Percentiles rank a stretch among this genome's conserved stretches.
These are phyloP conservation scores for Morinoia aosen DNA, from an alignment of 2,888 invertebrate species.

Conservation along the genomic window DNA sequence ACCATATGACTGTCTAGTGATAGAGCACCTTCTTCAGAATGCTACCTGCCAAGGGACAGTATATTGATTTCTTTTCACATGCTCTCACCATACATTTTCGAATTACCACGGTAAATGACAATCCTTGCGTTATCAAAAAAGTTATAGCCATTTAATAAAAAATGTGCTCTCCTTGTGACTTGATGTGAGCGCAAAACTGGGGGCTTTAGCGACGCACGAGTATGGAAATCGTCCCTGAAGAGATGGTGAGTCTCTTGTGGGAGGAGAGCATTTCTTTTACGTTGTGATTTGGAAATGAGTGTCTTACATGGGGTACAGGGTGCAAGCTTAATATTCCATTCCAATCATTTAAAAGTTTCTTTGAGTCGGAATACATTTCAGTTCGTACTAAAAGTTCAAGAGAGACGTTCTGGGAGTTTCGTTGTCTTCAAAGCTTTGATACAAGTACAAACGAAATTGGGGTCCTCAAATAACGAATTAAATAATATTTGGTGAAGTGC, in stretches of 20 bases:
- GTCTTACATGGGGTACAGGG: not conserved
- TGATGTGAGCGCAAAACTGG: not conserved
- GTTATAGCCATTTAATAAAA: not conserved
- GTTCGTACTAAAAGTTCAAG: too few relatives aligned
- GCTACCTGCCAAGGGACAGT: conserved; percentile 3
- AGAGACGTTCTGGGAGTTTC: too few relatives aligned
- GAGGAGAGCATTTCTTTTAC: not conserved
- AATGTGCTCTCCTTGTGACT: not conserved
- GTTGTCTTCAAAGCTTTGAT: too few relatives aligned
- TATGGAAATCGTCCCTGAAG: not conserved
- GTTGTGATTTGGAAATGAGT: not conserved
- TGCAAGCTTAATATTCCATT: not conserved
- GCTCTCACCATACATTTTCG: not conserved
- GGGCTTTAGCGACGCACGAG: too few relatives aligned
- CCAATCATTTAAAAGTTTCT: not conserved
- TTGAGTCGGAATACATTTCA: not conserved
- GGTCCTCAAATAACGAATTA: not conserved
- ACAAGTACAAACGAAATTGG: not conserved
- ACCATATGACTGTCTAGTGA: not conserved
- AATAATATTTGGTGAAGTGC: not conserved
- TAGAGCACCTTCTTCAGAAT: not conserved
- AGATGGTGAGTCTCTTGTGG: not conserved
- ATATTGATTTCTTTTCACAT: not conserved
- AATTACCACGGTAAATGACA: not conserved
- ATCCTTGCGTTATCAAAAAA: not conserved